Percentiles rank a stretch among this genome's conserved stretches.
Evolutionary conservation across 2,797 vertebrate genomes (phyloP).

Genomic region (Muraenolepis orangiensis): DNA sequence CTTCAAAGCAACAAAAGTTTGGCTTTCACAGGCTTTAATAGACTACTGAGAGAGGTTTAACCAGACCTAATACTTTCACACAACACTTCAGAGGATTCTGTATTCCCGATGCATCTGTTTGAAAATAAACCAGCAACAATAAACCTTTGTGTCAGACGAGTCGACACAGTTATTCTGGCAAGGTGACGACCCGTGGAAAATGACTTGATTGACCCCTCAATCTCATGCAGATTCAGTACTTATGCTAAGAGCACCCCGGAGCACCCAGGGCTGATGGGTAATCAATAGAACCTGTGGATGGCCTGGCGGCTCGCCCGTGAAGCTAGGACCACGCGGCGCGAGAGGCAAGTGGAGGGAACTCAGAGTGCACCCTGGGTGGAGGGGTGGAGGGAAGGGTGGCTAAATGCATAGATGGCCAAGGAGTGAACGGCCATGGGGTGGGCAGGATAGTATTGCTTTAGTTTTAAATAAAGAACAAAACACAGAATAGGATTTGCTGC

Average conservation of each 20-base stretch:
- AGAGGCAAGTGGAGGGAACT: constrained; percentile 22
- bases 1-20: not conserved
- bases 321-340: constrained; percentile 2
- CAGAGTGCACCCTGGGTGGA: constrained; percentile 4
- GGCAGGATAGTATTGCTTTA: not conserved
- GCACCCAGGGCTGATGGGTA: constrained; percentile 29
- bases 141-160: not conserved
- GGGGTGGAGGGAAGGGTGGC: not conserved
- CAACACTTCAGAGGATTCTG: not conserved
- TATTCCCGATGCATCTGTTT: not conserved
- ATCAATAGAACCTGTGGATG: constrained; percentile 39
- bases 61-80: not conserved
- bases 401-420: not conserved
- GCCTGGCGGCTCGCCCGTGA: constrained; percentile 28
- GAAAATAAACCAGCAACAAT: not conserved
- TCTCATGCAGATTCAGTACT: constrained; percentile 36
- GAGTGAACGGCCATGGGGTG: not conserved
- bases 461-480: not conserved
- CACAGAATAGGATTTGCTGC: not conserved
- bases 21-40: not conserved
- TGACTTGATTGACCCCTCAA: constrained; percentile 40
- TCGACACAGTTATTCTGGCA: not conserved
- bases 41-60: not conserved
- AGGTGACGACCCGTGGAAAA: constrained; percentile 26
- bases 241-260: constrained; percentile 26